phyloP scores from a whole-genome alignment of 2,797 vertebrate species.

The Channallabes apus region DNA sequence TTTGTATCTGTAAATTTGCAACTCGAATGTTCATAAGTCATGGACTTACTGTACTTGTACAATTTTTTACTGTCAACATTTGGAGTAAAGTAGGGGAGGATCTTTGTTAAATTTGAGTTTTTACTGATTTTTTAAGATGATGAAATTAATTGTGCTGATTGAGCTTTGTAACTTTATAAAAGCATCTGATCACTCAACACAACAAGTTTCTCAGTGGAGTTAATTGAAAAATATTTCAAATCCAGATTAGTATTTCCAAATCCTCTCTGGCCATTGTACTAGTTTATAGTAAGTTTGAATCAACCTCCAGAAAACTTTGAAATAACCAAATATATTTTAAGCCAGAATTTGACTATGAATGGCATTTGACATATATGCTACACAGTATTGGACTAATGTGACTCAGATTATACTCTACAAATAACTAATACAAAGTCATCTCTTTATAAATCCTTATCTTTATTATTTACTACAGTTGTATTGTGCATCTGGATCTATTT shows the following conservation, averaged over 20 bases:
- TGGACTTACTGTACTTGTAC: not conserved
- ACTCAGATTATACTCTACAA: not conserved
- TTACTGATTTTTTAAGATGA: not conserved
- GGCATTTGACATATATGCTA: not conserved
- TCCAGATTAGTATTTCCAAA: not conserved
- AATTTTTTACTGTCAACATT: not conserved
- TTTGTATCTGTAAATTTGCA: no score
- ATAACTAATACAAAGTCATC: conserved; percentile 39
- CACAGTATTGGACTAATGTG: not conserved
- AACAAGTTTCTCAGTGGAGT: not conserved
- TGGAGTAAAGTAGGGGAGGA: not conserved
- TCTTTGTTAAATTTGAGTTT: not conserved
- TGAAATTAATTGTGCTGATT: not conserved
- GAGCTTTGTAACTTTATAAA: not conserved
- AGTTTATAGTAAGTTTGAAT: not conserved
- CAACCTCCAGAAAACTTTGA: not conserved
- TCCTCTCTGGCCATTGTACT: not conserved
- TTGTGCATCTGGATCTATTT: conserved; percentile 55
- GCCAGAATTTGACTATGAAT: not conserved
- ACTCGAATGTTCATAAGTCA: no score
- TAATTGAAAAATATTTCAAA: not conserved
- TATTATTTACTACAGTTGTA: conserved; percentile 47
- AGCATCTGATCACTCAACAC: not conserved
- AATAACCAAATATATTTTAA: not conserved
- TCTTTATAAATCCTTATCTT: conserved; percentile 46